These are phyloP conservation scores for Oligia strigilis DNA, from an alignment of 2,888 invertebrate species.

Conservation along the genomic window DNA sequence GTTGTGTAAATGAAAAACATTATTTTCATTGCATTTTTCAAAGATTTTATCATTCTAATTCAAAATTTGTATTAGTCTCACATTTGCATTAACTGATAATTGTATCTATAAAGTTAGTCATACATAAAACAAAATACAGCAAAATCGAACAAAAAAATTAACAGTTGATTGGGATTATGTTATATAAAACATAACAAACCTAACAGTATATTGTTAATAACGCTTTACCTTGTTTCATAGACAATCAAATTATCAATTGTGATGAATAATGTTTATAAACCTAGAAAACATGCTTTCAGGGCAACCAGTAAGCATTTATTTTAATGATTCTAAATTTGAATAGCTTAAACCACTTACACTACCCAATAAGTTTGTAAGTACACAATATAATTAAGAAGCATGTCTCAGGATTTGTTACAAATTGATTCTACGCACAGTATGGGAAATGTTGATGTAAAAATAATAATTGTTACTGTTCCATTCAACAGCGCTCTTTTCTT, in stretches of 20 bases:
- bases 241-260: not conserved
- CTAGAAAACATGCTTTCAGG: not conserved
- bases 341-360: not conserved
- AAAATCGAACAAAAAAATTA: not conserved
- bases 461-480: constrained; percentile 2
- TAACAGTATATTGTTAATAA: not conserved
- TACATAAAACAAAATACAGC: constrained; percentile 1
- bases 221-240: not conserved
- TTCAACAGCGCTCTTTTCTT: constrained; percentile 25
- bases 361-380: not conserved
- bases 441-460: not conserved
- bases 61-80: not conserved
- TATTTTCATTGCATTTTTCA: not conserved
- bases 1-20: constrained; percentile 1
- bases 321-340: not conserved
- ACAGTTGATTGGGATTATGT: not conserved
- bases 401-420: not conserved
- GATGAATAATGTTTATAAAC: not conserved
- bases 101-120: constrained; percentile 12
- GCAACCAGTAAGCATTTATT: not conserved
- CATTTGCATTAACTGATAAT: constrained; percentile 20
- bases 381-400: not conserved
- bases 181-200: not conserved
- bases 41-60: not conserved
- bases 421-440: constrained; percentile 3